A percentile compares a stretch with the other conserved stretches of the same genome.
phyloP scores from a whole-genome alignment of 2,888 invertebrate species.

The Cryptocephalus moraei region DNA sequence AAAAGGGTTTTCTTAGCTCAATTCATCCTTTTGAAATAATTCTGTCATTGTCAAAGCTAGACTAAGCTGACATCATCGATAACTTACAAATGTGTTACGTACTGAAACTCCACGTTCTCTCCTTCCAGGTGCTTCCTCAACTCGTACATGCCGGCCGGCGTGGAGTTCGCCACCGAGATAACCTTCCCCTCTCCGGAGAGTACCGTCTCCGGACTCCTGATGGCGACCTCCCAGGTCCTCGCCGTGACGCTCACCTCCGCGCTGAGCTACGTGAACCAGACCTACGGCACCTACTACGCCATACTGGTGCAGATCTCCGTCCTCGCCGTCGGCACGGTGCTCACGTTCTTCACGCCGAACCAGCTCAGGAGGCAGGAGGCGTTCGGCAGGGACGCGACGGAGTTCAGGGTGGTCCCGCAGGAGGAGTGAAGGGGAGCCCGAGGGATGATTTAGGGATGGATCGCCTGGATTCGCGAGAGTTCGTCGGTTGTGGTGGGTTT shows the following conservation, averaged over 20 bases:
- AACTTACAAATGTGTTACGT: no score
- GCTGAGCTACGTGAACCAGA: conserved; percentile 13
- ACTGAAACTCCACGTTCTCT: no score
- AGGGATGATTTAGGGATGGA: no score
- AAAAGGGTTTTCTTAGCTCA: no score
- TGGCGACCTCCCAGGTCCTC: conserved; percentile 20
- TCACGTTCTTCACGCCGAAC: conserved; percentile 16
- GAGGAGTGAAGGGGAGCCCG: no score
- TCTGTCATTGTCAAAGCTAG: no score
- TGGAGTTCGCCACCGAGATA: conserved; percentile 25
- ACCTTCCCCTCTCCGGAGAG: conserved; percentile 25
- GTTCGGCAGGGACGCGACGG: not conserved
- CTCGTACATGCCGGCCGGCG: conserved; percentile 25
- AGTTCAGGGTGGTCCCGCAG: no score
- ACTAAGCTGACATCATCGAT: no score
- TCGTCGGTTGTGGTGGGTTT: no score
- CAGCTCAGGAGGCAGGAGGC: not conserved
- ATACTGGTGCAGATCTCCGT: conserved; percentile 15
- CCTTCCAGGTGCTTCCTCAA: conserved; percentile 22
- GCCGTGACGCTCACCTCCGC: conserved; percentile 18
- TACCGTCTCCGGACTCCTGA: conserved; percentile 22
- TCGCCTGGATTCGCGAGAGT: no score
- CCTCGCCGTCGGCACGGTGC: conserved; percentile 15
- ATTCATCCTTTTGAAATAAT: no score
- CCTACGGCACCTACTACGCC: conserved; percentile 21